These are phyloP conservation scores for Notiomystis cincta DNA, from an alignment of 2,113 vertebrate species.

Conservation along the genomic window DNA sequence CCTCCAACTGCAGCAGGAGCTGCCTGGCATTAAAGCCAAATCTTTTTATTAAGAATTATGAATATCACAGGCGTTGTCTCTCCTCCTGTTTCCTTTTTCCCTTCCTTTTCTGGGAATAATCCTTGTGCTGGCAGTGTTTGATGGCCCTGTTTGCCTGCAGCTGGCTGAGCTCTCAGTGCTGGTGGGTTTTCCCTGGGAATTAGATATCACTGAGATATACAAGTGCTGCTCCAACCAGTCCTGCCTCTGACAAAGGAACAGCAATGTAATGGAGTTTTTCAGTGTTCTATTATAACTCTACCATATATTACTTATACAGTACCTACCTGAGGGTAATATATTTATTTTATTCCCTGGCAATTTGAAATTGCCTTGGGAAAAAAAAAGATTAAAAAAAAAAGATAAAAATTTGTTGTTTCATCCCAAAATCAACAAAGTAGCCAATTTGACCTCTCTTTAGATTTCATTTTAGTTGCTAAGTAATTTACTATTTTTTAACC, in stretches of 20 bases:
- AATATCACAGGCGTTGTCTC: accelerated
- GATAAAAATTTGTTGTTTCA: neutral
- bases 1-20: too few relatives aligned
- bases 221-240: neutral
- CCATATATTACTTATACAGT: slow-evolving; percentile 1
- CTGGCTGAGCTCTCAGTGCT: neutral
- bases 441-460: neutral
- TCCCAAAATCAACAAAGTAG: neutral
- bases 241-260: neutral
- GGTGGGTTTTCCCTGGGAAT: neutral
- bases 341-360: slow-evolving; percentile 14
- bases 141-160: neutral
- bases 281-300: neutral
- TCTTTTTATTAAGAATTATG: accelerated
- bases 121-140: neutral
- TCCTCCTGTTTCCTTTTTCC: neutral
- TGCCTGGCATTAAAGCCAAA: accelerated
- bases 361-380: neutral
- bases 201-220: neutral
- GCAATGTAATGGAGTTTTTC: neutral
- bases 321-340: neutral
- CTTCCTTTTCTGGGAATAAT: neutral
- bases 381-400: neutral
- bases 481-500: neutral
- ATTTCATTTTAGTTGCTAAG: neutral